Conservation (phyloP, 2,113 vertebrate genomes). For the Enhydra lutris region DNA sequence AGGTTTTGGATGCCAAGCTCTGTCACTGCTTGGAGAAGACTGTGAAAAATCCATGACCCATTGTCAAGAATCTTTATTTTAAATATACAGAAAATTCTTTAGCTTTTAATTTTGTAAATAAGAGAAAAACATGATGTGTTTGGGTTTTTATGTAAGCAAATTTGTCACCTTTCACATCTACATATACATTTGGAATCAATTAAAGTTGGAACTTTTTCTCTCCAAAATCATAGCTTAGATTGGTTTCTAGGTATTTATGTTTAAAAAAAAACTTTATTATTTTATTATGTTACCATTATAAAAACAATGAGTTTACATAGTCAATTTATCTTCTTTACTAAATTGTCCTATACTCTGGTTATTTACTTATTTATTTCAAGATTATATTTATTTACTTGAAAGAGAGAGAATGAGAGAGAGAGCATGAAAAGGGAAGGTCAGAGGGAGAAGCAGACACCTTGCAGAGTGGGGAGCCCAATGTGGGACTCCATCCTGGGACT, state of each 20-base stretch:
- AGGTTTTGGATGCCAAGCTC: constrained; percentile 32
- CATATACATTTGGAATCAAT: neutral
- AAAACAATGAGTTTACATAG: neutral
- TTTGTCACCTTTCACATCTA: neutral
- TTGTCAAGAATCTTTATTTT: constrained; percentile 16
- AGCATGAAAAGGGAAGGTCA: too few relatives aligned
- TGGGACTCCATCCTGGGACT: too few relatives aligned
- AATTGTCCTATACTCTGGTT: neutral
- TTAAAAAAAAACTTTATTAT: neutral
- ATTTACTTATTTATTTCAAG: neutral
- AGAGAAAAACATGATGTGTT: neutral
- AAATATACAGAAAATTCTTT: neutral
- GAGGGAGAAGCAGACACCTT: too few relatives aligned
- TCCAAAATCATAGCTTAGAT: neutral
- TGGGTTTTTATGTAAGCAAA: constrained; percentile 9
- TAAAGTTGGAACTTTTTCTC: neutral
- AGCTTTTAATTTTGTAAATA: neutral
- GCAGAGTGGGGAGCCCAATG: too few relatives aligned
- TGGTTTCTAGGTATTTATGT: neutral
- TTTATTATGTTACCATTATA: neutral
- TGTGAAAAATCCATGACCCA: constrained; percentile 9
- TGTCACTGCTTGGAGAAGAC: neutral
- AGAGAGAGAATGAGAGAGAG: too few relatives aligned
- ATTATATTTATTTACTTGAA: neutral
- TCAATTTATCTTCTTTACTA: neutral